These are phyloP conservation scores for Myanophis thanlyinensis DNA, from an alignment of 2,113 vertebrate species.

Conservation along the genomic window DNA sequence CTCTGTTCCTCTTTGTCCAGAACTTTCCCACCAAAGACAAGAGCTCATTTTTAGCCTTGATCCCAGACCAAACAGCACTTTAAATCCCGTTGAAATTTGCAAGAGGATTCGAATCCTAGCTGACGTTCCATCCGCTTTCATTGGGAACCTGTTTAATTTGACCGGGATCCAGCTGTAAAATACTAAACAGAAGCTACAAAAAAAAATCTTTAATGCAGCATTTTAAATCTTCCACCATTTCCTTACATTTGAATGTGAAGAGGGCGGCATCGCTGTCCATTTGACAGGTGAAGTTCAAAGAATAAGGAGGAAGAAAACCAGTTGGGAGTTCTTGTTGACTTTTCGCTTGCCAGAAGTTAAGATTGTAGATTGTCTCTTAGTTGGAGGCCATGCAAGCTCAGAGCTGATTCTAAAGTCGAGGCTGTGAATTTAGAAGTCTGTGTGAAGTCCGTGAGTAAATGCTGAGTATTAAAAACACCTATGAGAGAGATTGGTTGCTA, in stretches of 20 bases:
- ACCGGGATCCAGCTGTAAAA: not conserved
- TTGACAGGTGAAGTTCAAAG: not conserved
- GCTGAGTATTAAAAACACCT: not conserved
- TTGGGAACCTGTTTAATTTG: not conserved
- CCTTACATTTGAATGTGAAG: not conserved
- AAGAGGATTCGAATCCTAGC: not conserved
- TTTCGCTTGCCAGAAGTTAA: not conserved
- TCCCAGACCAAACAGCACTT: not conserved
- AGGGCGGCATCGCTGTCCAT: not conserved
- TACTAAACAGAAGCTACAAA: not conserved
- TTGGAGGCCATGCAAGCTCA: not conserved
- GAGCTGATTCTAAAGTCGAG: not conserved
- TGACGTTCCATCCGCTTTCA: not conserved
- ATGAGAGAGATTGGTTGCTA: no score
- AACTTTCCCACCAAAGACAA: not conserved
- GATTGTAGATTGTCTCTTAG: not conserved
- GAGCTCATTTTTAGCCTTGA: not conserved
- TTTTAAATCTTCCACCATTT: not conserved
- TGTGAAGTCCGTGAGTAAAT: not conserved
- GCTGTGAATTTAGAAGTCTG: not conserved
- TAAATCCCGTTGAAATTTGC: not conserved
- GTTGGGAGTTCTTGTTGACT: no score
- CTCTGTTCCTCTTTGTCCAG: not conserved
- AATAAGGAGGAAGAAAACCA: no score
- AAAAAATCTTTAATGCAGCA: not conserved